These are phyloP conservation scores for Dasyurus viverrinus DNA, from an alignment of 2,113 vertebrate species.

Conservation along the genomic window DNA sequence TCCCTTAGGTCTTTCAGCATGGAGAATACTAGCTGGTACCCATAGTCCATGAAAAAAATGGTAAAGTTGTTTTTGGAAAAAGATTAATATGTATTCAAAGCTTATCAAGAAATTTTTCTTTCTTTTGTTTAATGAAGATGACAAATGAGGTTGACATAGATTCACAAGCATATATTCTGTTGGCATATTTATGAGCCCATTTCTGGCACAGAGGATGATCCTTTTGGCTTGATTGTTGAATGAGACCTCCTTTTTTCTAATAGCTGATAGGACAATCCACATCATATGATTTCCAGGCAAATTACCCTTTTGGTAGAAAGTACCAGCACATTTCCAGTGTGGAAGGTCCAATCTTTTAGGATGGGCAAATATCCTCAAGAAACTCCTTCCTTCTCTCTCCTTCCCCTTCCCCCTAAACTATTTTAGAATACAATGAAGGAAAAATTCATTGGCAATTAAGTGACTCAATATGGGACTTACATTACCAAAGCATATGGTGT, in stretches of 20 bases:
- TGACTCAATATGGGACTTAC: neutral
- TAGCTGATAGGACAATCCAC: neutral
- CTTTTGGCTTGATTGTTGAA: neutral
- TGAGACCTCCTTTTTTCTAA: neutral
- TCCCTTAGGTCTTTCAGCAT: neutral
- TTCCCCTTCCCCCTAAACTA: accelerated
- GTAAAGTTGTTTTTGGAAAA: neutral
- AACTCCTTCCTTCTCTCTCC: neutral
- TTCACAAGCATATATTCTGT: neutral
- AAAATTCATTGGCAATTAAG: too few species aligned
- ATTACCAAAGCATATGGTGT: neutral
- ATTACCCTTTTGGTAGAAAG: neutral
- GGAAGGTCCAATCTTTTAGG: neutral
- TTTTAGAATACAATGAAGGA: accelerated
- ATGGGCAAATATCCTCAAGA: neutral
- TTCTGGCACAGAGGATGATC: neutral
- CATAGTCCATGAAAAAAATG: neutral
- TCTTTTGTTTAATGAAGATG: neutral
- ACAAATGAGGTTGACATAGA: neutral
- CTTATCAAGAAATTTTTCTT: neutral
- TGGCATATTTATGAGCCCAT: neutral
- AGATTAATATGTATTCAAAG: neutral
- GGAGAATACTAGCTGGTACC: neutral
- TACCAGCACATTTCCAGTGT: neutral
- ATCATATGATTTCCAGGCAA: neutral